These are phyloP conservation scores for Urechis unicinctus DNA, from an alignment of 2,888 invertebrate genomes.

Conservation along the genomic window DNA sequence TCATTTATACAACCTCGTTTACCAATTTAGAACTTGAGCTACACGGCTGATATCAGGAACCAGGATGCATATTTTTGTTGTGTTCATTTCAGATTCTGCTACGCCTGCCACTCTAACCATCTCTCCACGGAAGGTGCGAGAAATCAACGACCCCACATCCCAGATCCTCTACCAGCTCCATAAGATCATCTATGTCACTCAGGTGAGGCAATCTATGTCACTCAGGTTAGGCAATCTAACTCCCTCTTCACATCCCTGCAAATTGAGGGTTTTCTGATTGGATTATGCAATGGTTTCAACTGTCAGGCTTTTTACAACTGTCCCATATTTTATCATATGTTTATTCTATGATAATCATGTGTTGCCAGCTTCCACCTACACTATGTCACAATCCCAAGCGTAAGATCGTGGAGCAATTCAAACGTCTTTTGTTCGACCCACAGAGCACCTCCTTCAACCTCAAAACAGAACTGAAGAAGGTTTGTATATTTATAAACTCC, in stretches of 20 bases:
- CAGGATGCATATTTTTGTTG: neutral
- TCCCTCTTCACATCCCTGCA: too few species aligned
- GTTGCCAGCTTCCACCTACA: slow-evolving; percentile 43
- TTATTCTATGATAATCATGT: neutral
- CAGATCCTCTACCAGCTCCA: slow-evolving; percentile 47
- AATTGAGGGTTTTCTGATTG: too few species aligned
- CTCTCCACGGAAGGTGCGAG: slow-evolving; percentile 41
- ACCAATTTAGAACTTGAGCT: too few species aligned
- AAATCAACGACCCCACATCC: slow-evolving; percentile 47
- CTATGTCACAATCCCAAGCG: slow-evolving; percentile 38
- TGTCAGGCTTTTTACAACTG: neutral
- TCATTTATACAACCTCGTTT: too few species aligned
- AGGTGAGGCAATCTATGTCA: slow-evolving; percentile 24
- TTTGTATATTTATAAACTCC: slow-evolving; percentile 16
- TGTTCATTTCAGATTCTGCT: slow-evolving; percentile 31
- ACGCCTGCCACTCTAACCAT: slow-evolving; percentile 38
- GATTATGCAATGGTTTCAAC: too few species aligned
- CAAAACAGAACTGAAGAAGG: slow-evolving; percentile 47
- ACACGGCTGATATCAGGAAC: neutral
- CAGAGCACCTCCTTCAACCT: slow-evolving; percentile 41
- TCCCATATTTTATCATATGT: neutral
- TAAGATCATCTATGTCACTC: slow-evolving; percentile 41
- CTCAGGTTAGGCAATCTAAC: slow-evolving; percentile 24
- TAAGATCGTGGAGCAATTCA: slow-evolving; percentile 44
- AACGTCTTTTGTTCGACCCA: slow-evolving; percentile 41